Evolutionary conservation across 1,140 invertebrate genomes (phyloP), one percentile per base, ranked within the genome.

Genomic region (Eumeta japonica): DNA sequence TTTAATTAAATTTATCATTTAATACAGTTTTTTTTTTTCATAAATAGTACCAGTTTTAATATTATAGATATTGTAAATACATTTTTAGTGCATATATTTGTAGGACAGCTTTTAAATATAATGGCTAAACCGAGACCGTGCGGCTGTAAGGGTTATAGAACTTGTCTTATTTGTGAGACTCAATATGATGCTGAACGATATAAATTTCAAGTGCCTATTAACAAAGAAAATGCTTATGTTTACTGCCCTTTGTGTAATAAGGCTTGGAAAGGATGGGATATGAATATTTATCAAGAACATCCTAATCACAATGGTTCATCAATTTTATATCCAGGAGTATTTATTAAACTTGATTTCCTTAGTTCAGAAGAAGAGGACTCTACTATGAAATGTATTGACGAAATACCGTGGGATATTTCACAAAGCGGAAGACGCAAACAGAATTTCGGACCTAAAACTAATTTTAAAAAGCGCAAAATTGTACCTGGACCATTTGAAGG

Each of bases 391-490:
- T 75, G 80, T 12, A 84, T 98, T 32, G 92, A 98, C 70, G 61
- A 77, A 35, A 75, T 92, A 32, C 83, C 87, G 3, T 99, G 96
- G 94, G 84, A 88, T 43, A 75, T 80, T 19, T 98, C 96, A 1
- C 96, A 98, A 74, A 98, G 94, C 70, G 97, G 96, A 2, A 79
- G 97, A 35, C 82, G 90, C 43, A 98, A 98, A 73, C 94, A 97
- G 83, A 98, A 99, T 74, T 99, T 87, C 79, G 97, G 97, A 10
- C 96, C 97, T 2, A 97, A 97, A 77, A 94, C 94, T 14, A 99
- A 99, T 75, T 99, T 99, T 59, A 98, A 98, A 58, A 95, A 93
- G 59, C 82, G 83, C 48, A 95, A 92, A 68, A 66, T 98, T 11
- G 85, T 82, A 42, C 41, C 83, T 31, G 89, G 86, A 1, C 66